phyloP scores from a whole-genome alignment of 2,888 invertebrate genomes.

The Asteroscopus sphinx region DNA sequence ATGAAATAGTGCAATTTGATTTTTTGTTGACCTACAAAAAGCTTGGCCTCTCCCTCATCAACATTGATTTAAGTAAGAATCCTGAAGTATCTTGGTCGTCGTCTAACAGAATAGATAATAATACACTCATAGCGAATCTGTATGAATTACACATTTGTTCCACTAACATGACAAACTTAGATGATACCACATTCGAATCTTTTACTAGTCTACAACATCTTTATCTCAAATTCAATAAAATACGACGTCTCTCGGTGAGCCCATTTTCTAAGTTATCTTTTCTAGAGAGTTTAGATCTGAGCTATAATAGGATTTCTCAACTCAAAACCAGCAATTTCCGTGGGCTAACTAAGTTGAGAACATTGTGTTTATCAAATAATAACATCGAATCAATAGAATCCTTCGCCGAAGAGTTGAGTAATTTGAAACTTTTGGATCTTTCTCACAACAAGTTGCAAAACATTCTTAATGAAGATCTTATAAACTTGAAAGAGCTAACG shows the following conservation, averaged over 20 bases:
- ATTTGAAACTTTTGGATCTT: conserved; percentile 94
- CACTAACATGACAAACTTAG: conserved; percentile 81
- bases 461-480: conserved; percentile 94
- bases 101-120: conserved; percentile 71
- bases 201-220: conserved; percentile 94
- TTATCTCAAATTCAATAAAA: conserved; percentile 93
- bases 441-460: conserved; percentile 95
- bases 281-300: conserved; percentile 94
- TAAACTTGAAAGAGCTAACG: conserved; percentile 93
- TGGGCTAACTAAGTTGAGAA: conserved; percentile 93
- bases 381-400: conserved; percentile 95
- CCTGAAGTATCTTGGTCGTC: conserved; percentile 78
- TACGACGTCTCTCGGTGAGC: conserved; percentile 94
- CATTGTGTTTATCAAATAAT: conserved; percentile 96
- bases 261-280: conserved; percentile 94
- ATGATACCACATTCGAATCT: conserved; percentile 94
- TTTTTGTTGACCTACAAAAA: conserved; percentile 76
- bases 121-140: conserved; percentile 78
- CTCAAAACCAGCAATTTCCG: conserved; percentile 95
- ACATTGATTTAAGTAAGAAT: conserved; percentile 84
- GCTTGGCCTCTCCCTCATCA: conserved; percentile 74
- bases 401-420: conserved; percentile 93
- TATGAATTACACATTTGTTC: conserved; percentile 84
- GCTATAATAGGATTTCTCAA: conserved; percentile 94
- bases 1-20: conserved; percentile 80